Conservation (phyloP, 2,113 vertebrate genomes). For the Natator depressus region DNA sequence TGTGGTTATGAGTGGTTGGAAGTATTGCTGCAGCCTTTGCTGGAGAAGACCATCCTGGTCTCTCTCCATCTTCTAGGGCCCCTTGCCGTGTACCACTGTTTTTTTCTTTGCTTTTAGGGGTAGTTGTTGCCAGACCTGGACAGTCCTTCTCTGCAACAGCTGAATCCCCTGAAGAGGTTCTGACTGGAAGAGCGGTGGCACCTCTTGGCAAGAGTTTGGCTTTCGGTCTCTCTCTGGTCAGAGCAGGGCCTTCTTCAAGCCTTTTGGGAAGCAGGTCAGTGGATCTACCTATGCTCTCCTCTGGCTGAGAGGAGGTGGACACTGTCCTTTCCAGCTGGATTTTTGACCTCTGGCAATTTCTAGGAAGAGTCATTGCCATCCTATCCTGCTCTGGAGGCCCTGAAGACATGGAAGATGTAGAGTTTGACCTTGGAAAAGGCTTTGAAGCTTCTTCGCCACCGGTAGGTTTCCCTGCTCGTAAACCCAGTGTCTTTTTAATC, state of each 20-base stretch:
- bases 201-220: conserved; percentile 92
- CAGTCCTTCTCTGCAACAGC: conserved; percentile 78
- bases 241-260: conserved; percentile 88
- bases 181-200: conserved; percentile 76
- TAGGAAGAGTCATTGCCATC: conserved; percentile 96
- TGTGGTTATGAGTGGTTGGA: conserved; percentile 92
- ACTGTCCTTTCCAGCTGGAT: conserved; percentile 93
- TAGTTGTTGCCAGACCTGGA: conserved; percentile 67
- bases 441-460: conserved; percentile 88
- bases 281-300: conserved; percentile 86
- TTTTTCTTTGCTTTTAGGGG: conserved; percentile 82
- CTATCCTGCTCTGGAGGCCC: conserved; percentile 96
- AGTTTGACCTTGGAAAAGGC: conserved; percentile 98
- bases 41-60: conserved; percentile 88
- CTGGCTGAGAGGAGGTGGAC: conserved; percentile 93
- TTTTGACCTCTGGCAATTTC: conserved; percentile 93
- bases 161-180: conserved; percentile 64
- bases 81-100: conserved; percentile 75
- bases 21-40: conserved; percentile 82
- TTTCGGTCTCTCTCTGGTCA: conserved; percentile 94
- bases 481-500: conserved; percentile 97
- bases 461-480: conserved; percentile 90
- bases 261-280: conserved; percentile 84
- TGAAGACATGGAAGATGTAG: conserved; percentile 98
- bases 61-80: conserved; percentile 82